A percentile compares a stretch with the other conserved stretches of the same genome.
Evolutionary conservation across 2,113 vertebrate species (phyloP).

Genomic region (Perca fluviatilis): DNA sequence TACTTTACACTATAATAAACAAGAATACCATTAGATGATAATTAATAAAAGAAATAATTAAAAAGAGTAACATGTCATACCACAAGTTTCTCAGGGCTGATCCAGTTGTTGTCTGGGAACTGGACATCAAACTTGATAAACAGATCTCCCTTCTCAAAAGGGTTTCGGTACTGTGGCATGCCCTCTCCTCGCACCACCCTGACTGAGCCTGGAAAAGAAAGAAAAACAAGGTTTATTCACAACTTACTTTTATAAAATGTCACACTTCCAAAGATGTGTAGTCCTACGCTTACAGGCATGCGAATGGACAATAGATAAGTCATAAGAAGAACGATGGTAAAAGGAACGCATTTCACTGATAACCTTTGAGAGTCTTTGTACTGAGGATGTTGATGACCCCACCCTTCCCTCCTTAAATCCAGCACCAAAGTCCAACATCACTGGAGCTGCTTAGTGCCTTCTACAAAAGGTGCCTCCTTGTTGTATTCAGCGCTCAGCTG

Average conservation of each 20-base stretch:
- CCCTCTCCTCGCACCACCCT: constrained; percentile 94
- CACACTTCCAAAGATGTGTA: neutral
- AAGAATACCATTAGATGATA: neutral
- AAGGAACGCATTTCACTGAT: too few relatives aligned
- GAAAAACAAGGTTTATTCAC: neutral
- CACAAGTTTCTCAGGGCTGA: constrained; percentile 95
- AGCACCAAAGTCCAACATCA: neutral
- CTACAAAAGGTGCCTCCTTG: neutral
- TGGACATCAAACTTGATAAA: constrained; percentile 98
- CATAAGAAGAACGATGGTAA: too few relatives aligned
- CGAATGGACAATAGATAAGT: neutral
- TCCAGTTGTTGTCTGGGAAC: constrained; percentile 99
- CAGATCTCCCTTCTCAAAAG: constrained; percentile 98
- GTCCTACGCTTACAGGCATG: neutral
- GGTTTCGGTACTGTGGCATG: constrained; percentile 99
- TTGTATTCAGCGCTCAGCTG: constrained; percentile 22
- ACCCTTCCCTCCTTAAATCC: neutral
- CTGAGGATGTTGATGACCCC: neutral
- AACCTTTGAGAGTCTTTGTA: neutral
- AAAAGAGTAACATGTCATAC: constrained; percentile 78
- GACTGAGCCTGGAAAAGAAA: constrained; percentile 66
- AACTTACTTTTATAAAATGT: neutral
- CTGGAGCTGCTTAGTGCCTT: neutral
- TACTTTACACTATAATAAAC: too few relatives aligned
- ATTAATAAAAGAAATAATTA: neutral